Base-by-base conservation (phyloP, 2,797 vertebrate genomes). In the Helarctos malayanus region DNA sequence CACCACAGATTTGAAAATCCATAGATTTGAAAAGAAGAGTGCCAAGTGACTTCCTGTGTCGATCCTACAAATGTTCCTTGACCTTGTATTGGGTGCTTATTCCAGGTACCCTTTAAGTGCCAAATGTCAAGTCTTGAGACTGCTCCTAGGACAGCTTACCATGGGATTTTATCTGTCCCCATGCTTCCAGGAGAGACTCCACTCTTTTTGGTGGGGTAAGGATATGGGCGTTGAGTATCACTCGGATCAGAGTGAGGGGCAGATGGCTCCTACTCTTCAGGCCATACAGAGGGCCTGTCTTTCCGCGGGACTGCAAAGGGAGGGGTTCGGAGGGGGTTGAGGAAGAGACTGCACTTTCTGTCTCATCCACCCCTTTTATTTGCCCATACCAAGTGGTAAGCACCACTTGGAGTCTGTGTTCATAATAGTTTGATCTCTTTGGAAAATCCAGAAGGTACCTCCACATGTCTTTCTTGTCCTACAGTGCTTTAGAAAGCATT, bases 361-460 rank as follows among this genome's bases (percentile, higher is more conserved):
- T 59, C 41, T 16, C 47, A 19, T 80, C 12, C 32, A 3, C 47
- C 59, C 27, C n/a, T n/a, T 75, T 16, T 21, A n/a, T 23, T 45
- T n/a, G 9, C n/a, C 45, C 0, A 0, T 29, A 0, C n/a, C 41
- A 41, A 41, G 41, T 41, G 41, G 41, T 41, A 41, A 41, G 41
- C 41, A 41, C 41, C 5, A 41, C 41, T 41, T 41, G 41, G 56
- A 54, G 11, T 15, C 2, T 41, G 12, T 54, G 15, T 65, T 75
- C 47, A 7, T 59, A 78, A 41, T 35, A 11, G 54, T 65, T 80
- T 8, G 47, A 75, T 56, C 45, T 75, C 29, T 65, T 25, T 80
- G 81, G 41, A 83, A 78, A 57, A 68, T 35, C 79, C 54, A 11
- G 80, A 85, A 21, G 45, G 32, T 35, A 54, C 45, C 23, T 15